Percentiles rank a stretch among this genome's conserved stretches.
These are phyloP conservation scores for Slavum lentiscoides DNA, from an alignment of 2,888 invertebrate species.

Conservation along the genomic window DNA sequence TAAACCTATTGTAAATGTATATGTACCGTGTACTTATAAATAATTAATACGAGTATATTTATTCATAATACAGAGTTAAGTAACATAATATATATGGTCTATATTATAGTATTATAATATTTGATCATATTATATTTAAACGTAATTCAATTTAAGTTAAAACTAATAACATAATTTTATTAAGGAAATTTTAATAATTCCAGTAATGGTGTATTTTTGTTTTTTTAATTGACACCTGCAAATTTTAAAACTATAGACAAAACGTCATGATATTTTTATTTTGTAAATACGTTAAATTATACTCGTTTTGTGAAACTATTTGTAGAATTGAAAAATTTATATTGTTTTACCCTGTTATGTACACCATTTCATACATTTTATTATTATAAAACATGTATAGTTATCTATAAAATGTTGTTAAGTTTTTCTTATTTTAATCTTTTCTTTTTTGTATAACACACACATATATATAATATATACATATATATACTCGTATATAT, in stretches of 20 bases:
- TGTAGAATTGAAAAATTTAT: slow-evolving; percentile 30
- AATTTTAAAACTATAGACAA: slow-evolving; percentile 18
- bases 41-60: slow-evolving; percentile 19
- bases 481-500: too few relatives aligned
- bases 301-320: slow-evolving; percentile 19
- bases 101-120: neutral
- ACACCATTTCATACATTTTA: slow-evolving; percentile 34
- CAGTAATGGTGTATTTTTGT: slow-evolving; percentile 4
- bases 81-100: slow-evolving; percentile 6
- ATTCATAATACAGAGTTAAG: slow-evolving; percentile 8
- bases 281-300: slow-evolving; percentile 30
- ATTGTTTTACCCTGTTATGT: slow-evolving; percentile 34
- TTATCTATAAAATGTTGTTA: slow-evolving; percentile 35
- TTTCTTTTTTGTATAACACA: slow-evolving; percentile 22
- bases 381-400: slow-evolving; percentile 38
- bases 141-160: neutral
- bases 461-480: slow-evolving; percentile 27
- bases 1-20: neutral
- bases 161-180: slow-evolving; percentile 16
- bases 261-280: slow-evolving; percentile 11
- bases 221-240: neutral
- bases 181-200: slow-evolving; percentile 13
- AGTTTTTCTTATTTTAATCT: slow-evolving; percentile 40
- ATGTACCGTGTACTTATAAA: slow-evolving; percentile 9
- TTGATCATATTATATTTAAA: slow-evolving; percentile 14